Conservation (phyloP, 2,797 vertebrate species). For the Brachymystax lenok region DNA sequence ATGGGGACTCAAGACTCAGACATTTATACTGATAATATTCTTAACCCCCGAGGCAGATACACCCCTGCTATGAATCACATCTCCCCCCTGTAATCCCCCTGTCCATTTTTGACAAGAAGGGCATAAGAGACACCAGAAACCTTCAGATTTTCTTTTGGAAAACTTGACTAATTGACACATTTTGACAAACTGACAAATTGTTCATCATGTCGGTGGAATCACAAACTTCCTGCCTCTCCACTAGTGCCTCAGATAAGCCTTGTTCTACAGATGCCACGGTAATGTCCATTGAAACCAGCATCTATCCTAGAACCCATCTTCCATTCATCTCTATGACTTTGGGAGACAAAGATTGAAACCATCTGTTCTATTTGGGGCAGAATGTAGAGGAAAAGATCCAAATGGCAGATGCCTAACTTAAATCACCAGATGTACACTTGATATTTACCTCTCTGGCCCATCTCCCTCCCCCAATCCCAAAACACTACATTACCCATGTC, state of each 20-base stretch:
- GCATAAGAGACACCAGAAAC: neutral
- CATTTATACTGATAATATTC: neutral
- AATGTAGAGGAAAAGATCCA: slow-evolving; percentile 11
- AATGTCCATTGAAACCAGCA: neutral
- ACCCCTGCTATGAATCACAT: neutral
- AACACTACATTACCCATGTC: slow-evolving; percentile 33
- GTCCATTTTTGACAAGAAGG: neutral
- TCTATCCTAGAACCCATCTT: slow-evolving; percentile 3
- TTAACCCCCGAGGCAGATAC: neutral
- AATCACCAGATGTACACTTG: slow-evolving; percentile 24
- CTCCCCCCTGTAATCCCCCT: neutral
- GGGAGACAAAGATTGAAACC: slow-evolving; percentile 15
- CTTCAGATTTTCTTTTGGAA: neutral
- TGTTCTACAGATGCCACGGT: neutral
- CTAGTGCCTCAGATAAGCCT: neutral
- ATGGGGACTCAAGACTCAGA: neutral
- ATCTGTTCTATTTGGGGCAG: slow-evolving; percentile 12
- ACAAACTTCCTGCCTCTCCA: neutral
- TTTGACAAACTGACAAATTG: too few species aligned
- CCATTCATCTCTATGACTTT: neutral
- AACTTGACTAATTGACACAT: too few species aligned
- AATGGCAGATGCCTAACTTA: slow-evolving; percentile 33
- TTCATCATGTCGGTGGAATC: neutral
- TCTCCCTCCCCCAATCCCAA: neutral
- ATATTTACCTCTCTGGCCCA: slow-evolving; percentile 14